Evolutionary conservation across 1,140 invertebrate species (phyloP), one percentile per base, ranked within the genome.

Genomic region (Contarinia nasturtii): DNA sequence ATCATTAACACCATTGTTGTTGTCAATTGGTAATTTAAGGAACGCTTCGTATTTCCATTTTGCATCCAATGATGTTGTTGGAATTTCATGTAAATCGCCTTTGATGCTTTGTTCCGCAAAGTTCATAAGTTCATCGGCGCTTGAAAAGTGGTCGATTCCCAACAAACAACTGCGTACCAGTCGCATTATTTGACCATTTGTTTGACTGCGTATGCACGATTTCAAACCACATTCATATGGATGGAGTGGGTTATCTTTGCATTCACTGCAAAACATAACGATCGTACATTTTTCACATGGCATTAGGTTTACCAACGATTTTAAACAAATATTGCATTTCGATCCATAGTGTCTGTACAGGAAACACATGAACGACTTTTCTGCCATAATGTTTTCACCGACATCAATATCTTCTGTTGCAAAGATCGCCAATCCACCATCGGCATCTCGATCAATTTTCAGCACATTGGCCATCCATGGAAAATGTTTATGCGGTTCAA

Each of bases 211-310:
- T 33, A 86, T 54, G 44, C 69, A 61, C n/a, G 4, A 27, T 71
- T 65, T 60, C 88, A 92, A 69, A 92, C 88, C 50, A 61, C 88
- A 92, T 69, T 92, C 88, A 50, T 75, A 70, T 55, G 69, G 65
- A 58, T 92, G 87, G 60, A 76, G 82, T 10, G 64, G 61, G 14
- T 68, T 56, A 51, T 64, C 68, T 61, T 88, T 93, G 44, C 71
- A 57, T 36, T 71, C 60, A 49, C 70, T 75, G 55, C 89, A 94
- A 59, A 78, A 88, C 53, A 82, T 65, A 7, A 71, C 67, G 60
- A 67, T 65, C 37, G 69, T 71, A 58, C 81, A 85, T 40, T 61
- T 59, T 11, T 69, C 53, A 61, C 80, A 85, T 46, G 80, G 79
- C 49, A 77, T 65, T 34, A 81, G 62, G 55, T 78, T 76, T 15